Percentiles rank a stretch among this genome's conserved stretches.
phyloP scores from a whole-genome alignment of 2,113 vertebrate species.

The Tringa solitaria region DNA sequence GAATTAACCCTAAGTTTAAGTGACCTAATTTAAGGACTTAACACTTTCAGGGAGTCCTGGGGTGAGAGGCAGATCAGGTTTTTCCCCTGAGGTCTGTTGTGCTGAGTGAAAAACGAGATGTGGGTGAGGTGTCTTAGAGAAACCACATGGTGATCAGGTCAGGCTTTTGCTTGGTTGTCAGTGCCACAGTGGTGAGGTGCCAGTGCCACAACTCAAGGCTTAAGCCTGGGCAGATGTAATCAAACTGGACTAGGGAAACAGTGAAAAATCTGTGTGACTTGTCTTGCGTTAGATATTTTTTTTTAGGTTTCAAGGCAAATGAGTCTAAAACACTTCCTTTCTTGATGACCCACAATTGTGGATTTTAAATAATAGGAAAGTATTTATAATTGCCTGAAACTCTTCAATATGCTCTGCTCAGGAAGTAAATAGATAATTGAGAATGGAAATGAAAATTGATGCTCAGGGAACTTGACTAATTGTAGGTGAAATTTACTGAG shows the following conservation, averaged over 20 bases:
- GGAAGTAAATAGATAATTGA: background rate
- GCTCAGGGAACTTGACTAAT: background rate
- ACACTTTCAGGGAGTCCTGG: background rate
- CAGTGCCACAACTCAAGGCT: background rate
- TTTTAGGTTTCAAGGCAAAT: background rate
- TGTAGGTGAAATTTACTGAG: background rate
- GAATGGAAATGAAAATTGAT: background rate
- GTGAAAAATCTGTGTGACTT: background rate
- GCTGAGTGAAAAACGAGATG: background rate
- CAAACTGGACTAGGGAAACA: background rate
- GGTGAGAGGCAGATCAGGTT: background rate
- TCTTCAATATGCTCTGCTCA: background rate
- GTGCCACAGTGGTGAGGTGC: background rate
- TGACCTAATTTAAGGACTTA: background rate
- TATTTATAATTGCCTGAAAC: background rate
- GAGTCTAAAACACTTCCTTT: background rate
- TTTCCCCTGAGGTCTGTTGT: background rate
- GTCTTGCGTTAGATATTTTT: background rate
- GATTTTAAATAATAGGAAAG: background rate
- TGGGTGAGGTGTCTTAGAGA: background rate
- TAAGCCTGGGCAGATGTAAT: background rate
- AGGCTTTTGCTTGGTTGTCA: background rate
- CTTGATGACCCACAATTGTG: background rate
- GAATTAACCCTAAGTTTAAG: background rate
- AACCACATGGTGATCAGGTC: background rate